phyloP scores from a whole-genome alignment of 2,797 vertebrate species.

The Eremophila alpestris region DNA sequence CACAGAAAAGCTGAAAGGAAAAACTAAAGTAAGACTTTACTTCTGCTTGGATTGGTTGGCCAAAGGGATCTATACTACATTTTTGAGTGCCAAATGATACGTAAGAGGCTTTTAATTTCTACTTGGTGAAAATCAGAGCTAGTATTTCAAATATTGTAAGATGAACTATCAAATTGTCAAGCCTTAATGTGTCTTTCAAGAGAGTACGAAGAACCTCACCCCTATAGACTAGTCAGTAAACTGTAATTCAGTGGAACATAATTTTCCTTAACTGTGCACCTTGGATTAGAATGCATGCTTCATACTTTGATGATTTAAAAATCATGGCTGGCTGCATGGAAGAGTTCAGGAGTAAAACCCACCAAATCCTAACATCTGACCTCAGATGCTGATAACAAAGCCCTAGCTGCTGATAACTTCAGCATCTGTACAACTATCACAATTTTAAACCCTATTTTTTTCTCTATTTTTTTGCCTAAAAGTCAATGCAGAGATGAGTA shows the following conservation, averaged over 20 bases:
- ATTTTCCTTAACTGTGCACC: background rate
- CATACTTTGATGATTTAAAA: background rate
- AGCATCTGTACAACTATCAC: background rate
- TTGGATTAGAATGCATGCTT: background rate
- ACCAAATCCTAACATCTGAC: background rate
- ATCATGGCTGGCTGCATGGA: background rate
- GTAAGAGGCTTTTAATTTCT: background rate
- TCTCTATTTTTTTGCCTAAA: background rate
- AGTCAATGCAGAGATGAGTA: background rate
- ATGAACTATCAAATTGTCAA: background rate
- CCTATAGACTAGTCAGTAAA: background rate
- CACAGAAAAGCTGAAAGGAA: background rate
- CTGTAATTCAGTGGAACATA: background rate
- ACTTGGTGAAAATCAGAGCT: background rate
- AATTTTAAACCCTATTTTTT: background rate
- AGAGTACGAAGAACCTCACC: background rate
- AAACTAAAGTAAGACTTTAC: background rate
- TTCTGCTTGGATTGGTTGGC: background rate
- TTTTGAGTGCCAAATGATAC: background rate
- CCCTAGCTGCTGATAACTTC: background rate
- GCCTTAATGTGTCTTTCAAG: background rate
- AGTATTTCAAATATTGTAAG: background rate
- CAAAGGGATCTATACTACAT: background rate
- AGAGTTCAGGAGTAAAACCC: background rate
- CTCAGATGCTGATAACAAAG: background rate